A percentile compares a stretch with the other conserved stretches of the same genome.
phyloP scores from a whole-genome alignment of 2,113 vertebrate genomes.

The Ceratotherium simum region DNA sequence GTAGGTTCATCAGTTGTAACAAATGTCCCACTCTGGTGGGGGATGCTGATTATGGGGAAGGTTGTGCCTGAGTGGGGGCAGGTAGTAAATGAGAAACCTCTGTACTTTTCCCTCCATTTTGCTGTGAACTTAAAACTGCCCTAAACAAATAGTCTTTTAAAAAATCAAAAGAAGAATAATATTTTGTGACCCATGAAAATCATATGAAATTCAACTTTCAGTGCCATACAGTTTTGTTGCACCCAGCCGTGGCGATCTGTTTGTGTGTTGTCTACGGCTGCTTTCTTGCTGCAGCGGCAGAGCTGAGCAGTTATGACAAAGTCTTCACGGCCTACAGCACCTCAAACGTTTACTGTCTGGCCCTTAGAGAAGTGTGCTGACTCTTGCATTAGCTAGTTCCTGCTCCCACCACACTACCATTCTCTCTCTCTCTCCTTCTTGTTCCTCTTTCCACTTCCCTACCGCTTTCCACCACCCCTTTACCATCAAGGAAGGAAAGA shows the following conservation, averaged over 20 bases:
- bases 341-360: not conserved
- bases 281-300: not conserved
- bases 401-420: not conserved
- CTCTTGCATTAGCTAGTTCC: not conserved
- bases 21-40: not conserved
- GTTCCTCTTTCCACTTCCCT: no score
- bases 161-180: slow-evolving; percentile 7
- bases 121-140: not conserved
- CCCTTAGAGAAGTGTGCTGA: not conserved
- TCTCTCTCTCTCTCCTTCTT: not conserved
- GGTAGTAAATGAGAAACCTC: not conserved
- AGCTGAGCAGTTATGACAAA: not conserved
- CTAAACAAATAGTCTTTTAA: not conserved
- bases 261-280: not conserved
- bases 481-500: not conserved
- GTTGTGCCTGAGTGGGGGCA: not conserved
- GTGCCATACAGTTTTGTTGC: not conserved
- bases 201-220: not conserved
- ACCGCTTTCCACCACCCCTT: no score
- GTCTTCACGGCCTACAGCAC: not conserved
- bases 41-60: not conserved
- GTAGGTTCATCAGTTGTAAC: not conserved
- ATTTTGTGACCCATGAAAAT: not conserved
- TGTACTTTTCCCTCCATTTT: not conserved
- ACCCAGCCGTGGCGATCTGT: not conserved